Conservation (phyloP, 1,140 invertebrate species). For the Caenorhabditis brenneri region DNA sequence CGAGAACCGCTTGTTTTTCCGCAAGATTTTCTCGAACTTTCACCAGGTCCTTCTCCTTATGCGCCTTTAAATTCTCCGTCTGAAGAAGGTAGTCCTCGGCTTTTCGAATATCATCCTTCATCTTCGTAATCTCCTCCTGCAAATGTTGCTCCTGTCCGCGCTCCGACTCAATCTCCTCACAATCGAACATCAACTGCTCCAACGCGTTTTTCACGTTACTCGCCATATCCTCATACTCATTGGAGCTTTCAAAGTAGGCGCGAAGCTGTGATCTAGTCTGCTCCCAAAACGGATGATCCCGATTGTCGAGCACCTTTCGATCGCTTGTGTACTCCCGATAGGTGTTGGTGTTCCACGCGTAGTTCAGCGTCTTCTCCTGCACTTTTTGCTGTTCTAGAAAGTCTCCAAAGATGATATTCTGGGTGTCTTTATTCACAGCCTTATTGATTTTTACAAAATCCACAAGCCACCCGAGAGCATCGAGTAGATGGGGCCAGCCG, state of each 20-base stretch:
- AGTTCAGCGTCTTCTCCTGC: background rate
- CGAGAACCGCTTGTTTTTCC: background rate
- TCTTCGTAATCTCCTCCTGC: background rate
- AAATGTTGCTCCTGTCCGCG: background rate
- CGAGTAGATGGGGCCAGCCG: background rate
- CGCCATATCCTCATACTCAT: background rate
- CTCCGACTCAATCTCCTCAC: constrained; percentile 16
- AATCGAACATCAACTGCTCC: background rate
- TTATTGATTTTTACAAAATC: background rate
- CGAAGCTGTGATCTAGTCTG: background rate
- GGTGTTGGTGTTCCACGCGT: background rate
- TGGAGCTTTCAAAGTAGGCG: background rate
- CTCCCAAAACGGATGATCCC: background rate
- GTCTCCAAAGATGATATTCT: background rate
- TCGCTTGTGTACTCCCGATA: constrained; percentile 8
- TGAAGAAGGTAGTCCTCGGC: background rate
- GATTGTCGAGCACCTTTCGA: background rate
- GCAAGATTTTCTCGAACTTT: background rate
- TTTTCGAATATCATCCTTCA: constrained; percentile 11
- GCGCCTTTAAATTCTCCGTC: background rate
- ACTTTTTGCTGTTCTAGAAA: background rate
- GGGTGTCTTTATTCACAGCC: background rate
- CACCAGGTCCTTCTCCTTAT: background rate
- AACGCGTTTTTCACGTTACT: background rate
- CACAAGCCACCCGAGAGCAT: background rate